Base-by-base conservation (phyloP, 2,888 invertebrate genomes). In the Ochropleura plecta region DNA sequence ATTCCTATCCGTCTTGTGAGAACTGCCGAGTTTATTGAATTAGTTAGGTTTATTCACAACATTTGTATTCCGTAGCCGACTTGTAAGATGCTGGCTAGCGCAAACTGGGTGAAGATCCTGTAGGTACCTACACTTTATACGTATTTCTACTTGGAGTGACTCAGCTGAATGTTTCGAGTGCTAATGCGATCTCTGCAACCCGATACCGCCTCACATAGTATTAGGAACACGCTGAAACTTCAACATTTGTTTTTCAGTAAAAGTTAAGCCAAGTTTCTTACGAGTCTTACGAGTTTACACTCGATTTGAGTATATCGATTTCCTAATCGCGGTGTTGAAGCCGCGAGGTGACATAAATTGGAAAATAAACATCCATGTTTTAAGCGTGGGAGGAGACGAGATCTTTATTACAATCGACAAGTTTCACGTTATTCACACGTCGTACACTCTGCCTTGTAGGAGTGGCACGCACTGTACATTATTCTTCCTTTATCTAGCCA, bases 351-450 rank as follows among this genome's bases (percentile, higher is more conserved):
- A 84, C 82, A 81, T 79, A 80, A 77, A 74, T 69, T 76, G 79
- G 78, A 40, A 84, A 4, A 82, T 84, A 83, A 78, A 73, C 82
- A 81, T 62, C 70, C 81, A 87, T 86, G 83, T 82, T 84, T 84
- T 79, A 72, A 76, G 72, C 69, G 66, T 77, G 44, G 69, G 66
- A 73, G 79, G 76, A 84, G 88, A 90, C 86, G 76, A 83, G 87
- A 89, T 89, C 88, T 87, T 89, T 89, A 91, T 89, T 88, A 88
- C 71, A 88, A 87, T 84, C 77, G 78, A 74, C 74, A 86, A 79
- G 71, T 83, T 80, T 82, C 70, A 69, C 76, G 62, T 78, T 73
- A 71, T 81, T 81, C 79, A 68, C 66, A 75, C 64, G 69, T 64
- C 62, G 71, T 79, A 60, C 60, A 67, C 60, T 68, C 75, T 73